Evolutionary conservation across 2,113 vertebrate genomes (phyloP).

Genomic region (Meriones unguiculatus): DNA sequence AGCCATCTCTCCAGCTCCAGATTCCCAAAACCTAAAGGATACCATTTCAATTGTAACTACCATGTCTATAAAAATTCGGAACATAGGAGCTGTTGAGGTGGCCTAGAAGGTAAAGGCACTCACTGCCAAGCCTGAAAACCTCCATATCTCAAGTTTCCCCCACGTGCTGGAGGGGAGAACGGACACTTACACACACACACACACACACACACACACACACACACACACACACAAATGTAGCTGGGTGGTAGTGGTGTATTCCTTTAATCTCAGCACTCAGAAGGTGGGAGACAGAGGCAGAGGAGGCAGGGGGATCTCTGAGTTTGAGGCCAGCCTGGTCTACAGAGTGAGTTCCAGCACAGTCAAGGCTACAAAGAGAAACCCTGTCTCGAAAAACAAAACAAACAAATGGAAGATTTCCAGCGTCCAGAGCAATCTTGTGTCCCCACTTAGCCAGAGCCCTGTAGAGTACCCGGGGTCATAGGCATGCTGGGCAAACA

Average conservation of each 20-base stretch:
- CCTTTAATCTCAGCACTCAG: neutral
- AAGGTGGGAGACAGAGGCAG: too few species aligned
- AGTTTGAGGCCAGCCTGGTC: neutral
- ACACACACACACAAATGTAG: neutral
- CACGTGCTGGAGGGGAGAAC: neutral
- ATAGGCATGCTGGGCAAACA: neutral
- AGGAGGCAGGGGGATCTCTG: neutral
- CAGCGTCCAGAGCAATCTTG: neutral
- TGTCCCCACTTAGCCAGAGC: neutral
- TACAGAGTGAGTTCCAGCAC: too few species aligned
- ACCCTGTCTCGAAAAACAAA: neutral
- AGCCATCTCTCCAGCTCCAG: neutral
- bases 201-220: neutral
- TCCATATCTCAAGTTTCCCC: neutral
- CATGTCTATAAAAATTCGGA: neutral
- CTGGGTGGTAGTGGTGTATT: neutral
- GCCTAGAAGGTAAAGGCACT: neutral
- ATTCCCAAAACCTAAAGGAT: neutral
- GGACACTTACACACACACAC: neutral
- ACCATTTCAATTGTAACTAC: neutral
- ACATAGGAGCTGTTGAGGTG: neutral
- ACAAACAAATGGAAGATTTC: neutral
- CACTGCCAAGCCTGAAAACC: too few species aligned
- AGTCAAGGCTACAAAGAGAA: neutral
- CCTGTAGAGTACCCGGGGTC: neutral